Conservation (phyloP, 2,113 vertebrate genomes). For the Heloderma charlesbogerti region DNA sequence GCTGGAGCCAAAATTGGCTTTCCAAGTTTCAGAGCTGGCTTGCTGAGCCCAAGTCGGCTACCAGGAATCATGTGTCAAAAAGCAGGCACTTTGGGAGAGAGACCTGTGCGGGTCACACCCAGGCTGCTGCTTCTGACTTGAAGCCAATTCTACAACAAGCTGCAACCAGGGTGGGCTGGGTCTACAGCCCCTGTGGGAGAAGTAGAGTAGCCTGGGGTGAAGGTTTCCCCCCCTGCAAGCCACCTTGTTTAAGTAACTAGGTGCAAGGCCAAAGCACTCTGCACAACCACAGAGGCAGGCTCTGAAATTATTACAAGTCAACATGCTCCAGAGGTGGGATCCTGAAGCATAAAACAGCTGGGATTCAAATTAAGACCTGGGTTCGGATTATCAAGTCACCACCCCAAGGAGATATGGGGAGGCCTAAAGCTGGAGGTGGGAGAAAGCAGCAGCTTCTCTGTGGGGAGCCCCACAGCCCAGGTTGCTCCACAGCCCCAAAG, state of each 20-base stretch:
- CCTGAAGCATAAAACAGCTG: too few species aligned
- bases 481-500: neutral
- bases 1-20: too few species aligned
- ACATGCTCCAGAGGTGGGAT: too few species aligned
- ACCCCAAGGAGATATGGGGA: neutral
- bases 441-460: fast-evolving
- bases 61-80: neutral
- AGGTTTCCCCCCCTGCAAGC: neutral
- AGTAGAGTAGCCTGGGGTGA: too few species aligned
- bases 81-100: neutral
- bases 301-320: too few species aligned
- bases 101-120: too few species aligned
- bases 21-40: too few species aligned
- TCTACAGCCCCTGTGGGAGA: too few species aligned
- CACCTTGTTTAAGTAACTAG: neutral
- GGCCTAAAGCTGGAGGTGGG: neutral
- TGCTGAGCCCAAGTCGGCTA: too few species aligned
- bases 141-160: neutral
- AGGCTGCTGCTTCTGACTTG: neutral
- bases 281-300: neutral
- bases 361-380: neutral
- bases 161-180: too few species aligned
- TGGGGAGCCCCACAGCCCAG: fast-evolving
- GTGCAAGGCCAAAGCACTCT: neutral
- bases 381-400: too few species aligned